Base-by-base conservation (phyloP, 2,888 invertebrate species). In the Lampropteryx suffumata region DNA sequence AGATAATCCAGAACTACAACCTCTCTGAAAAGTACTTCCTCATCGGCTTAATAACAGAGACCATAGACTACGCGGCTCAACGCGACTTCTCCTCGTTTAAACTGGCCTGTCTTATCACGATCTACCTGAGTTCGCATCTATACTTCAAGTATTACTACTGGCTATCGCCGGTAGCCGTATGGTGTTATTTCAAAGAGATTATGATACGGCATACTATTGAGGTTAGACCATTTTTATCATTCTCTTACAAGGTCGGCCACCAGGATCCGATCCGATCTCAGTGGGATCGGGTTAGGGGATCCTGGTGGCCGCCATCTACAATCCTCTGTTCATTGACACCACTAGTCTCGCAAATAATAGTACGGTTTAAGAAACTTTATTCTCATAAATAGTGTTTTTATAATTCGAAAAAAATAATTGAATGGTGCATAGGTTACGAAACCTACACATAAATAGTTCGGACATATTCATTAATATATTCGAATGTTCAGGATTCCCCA, bases 91-190 rank as follows among this genome's bases (percentile, higher is more conserved):
- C 65, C 39, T 75, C 78, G 0, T 55, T 47, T 48, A 84, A 86
- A 46, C 61, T 89, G 29, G 69, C 85, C 0, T 73, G 73, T 1
- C 62, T 89, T 4, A 57, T 88, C 3, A 80, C 82, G 0, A 68
- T 90, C 8, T 89, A 90, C 51, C 45, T 86, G 12, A 62, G 64
- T 48, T 61, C 79, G 0, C 89, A 89, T 58, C 9, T 70, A 9
- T 80, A 77, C 59, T 89, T 86, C 64, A 87, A 82, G 59, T 76
- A 79, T 71, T 81, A 79, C 44, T 87, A 84, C 58, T 89, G 88
- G 88, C 61, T 71, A 11, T 52, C 82, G 0, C 83, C 89, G 0
- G 40, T 21, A 0, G 63, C 61, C 0, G 65, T 89, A 1, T 90
- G 89, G 89, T 43, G 41, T 7, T 87, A 81, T 52, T 90, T 89